Percentiles rank a stretch among this genome's conserved stretches.
phyloP scores from a whole-genome alignment of 2,797 vertebrate species.

The Dermochelys coriacea region DNA sequence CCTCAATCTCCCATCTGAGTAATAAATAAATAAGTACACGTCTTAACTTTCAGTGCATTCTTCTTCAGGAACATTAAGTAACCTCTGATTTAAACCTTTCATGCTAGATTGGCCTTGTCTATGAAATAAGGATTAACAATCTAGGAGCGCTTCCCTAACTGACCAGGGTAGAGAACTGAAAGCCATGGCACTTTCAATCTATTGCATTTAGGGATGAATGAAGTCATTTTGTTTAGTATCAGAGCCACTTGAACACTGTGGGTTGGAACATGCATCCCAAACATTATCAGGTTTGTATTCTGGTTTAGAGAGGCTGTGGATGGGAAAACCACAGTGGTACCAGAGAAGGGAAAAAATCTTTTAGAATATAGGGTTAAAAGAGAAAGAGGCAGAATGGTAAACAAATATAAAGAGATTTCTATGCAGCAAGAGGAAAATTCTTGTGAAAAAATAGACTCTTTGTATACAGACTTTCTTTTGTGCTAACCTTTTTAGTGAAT shows the following conservation, averaged over 20 bases:
- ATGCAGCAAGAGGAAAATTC: neutral
- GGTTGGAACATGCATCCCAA: neutral
- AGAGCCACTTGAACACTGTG: neutral
- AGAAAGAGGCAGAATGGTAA: neutral
- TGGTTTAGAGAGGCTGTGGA: neutral
- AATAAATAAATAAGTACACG: slow-evolving; percentile 48
- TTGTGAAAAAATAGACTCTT: neutral
- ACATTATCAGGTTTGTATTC: neutral
- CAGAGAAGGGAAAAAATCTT: neutral
- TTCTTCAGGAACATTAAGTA: slow-evolving; percentile 1
- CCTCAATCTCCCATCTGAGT: neutral
- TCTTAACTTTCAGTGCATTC: slow-evolving; percentile 16
- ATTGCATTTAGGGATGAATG: neutral
- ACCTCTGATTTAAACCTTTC: slow-evolving; percentile 20
- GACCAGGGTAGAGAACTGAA: neutral
- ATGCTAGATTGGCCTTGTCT: neutral
- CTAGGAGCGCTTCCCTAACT: neutral
- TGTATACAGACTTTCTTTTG: neutral
- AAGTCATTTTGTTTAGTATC: neutral
- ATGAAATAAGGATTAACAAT: neutral
- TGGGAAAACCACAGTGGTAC: neutral
- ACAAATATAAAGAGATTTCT: neutral
- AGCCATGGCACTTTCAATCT: neutral
- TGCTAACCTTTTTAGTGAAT: neutral
- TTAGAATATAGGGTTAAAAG: neutral